Conservation (phyloP, 1,140 invertebrate species). For the Drosophila neocordata region DNA sequence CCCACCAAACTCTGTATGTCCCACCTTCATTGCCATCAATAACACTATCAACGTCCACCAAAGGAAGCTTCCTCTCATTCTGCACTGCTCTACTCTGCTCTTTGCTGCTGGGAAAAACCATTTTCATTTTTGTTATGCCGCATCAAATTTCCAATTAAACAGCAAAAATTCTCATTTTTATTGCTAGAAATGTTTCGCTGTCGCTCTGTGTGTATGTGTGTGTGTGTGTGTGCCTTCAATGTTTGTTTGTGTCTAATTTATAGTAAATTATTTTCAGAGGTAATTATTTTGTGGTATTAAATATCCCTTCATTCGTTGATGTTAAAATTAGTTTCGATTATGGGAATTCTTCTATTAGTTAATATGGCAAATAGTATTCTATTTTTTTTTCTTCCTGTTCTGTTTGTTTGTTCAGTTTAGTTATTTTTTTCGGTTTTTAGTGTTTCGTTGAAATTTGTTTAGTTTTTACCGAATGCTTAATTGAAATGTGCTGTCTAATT, state of each 20-base stretch:
- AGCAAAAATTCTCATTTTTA: conserved; percentile 73
- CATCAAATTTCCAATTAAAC: conserved; percentile 80
- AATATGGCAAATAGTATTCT: conserved; percentile 25
- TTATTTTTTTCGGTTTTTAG: conserved; percentile 13
- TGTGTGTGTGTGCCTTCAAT: conserved; percentile 35
- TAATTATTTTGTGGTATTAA: conserved; percentile 68
- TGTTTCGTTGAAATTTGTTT: conserved; percentile 4
- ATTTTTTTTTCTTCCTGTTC: conserved; percentile 24
- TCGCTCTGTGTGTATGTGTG: not conserved
- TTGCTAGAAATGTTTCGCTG: conserved; percentile 32
- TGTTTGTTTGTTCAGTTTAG: conserved; percentile 25
- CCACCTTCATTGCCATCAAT: not conserved
- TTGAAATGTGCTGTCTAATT: conserved; percentile 70
- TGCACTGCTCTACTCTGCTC: too few species aligned
- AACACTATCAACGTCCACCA: not conserved
- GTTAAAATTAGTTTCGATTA: conserved; percentile 47
- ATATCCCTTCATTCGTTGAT: conserved; percentile 34
- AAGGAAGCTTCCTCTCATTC: not conserved
- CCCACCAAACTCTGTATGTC: not conserved
- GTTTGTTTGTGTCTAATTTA: conserved; percentile 46
- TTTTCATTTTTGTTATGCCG: conserved; percentile 48
- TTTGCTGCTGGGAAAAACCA: conserved; percentile 5
- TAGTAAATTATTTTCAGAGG: conserved; percentile 65
- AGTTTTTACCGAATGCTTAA: conserved; percentile 38
- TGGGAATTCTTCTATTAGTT: conserved; percentile 26